A percentile compares a stretch with the other conserved stretches of the same genome.
Conservation (phyloP, 2,888 invertebrate species). For the Girardia tigrina region DNA sequence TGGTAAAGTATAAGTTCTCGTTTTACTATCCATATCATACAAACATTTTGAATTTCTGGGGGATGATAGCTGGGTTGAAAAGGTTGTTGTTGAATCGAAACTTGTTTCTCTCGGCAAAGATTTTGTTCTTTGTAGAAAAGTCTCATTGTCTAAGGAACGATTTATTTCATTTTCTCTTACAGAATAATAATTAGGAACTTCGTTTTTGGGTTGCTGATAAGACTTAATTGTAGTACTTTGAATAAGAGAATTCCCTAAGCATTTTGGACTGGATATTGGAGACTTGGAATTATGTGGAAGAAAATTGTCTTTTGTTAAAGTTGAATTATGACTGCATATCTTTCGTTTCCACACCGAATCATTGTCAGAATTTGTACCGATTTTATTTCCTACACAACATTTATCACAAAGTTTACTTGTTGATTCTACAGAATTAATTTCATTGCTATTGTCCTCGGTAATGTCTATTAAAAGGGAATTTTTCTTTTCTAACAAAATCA, state of each 20-base stretch:
- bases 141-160: not conserved
- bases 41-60: constrained; percentile 4
- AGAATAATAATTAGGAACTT: not conserved
- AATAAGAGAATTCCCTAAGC: constrained; percentile 3
- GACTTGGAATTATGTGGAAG: not conserved
- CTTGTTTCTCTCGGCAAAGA: not conserved
- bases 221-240: not conserved
- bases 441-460: not conserved
- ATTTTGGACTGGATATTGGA: constrained; percentile 4
- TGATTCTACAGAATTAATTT: not conserved
- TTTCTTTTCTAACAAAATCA: not conserved
- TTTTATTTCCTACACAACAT: not conserved
- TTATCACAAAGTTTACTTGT: constrained; percentile 9
- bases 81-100: not conserved
- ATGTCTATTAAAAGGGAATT: not conserved
- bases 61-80: not conserved
- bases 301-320: not conserved
- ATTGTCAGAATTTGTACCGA: not conserved
- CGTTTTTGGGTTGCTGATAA: constrained; percentile 3
- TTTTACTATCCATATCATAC: constrained; percentile 1
- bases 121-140: constrained; percentile 10
- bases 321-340: not conserved
- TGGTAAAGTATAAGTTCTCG: not conserved
- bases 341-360: not conserved
- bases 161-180: not conserved